phyloP scores from a whole-genome alignment of 2,113 vertebrate genomes.

The Taxidea taxus region DNA sequence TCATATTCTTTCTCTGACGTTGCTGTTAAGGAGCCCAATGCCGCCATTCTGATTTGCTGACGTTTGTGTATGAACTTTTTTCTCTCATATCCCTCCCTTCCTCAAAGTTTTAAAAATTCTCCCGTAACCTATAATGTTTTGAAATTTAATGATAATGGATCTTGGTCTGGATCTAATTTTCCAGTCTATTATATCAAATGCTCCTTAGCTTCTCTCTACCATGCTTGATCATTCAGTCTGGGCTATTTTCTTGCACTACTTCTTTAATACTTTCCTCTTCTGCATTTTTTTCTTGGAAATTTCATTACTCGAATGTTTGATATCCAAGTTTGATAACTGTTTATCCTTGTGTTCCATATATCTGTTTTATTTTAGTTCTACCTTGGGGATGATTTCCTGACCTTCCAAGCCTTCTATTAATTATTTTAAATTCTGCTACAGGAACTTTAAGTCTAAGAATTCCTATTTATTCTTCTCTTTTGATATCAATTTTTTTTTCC shows the following conservation, averaged over 20 bases:
- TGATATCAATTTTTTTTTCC: neutral
- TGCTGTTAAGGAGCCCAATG: neutral
- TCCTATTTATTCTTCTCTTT: neutral
- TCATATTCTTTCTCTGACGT: neutral
- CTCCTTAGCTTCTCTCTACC: neutral
- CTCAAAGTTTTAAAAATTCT: neutral
- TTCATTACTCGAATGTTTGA: neutral
- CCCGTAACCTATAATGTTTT: neutral
- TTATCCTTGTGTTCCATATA: neutral
- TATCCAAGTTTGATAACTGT: neutral
- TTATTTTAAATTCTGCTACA: constrained; percentile 20
- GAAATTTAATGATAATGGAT: neutral
- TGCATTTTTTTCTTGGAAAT: constrained; percentile 17
- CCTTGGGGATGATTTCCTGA: neutral
- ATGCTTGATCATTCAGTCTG: neutral
- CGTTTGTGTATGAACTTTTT: neutral
- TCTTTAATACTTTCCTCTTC: neutral
- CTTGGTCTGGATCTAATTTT: neutral
- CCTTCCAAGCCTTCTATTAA: neutral
- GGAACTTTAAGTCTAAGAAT: neutral
- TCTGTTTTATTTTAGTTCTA: neutral
- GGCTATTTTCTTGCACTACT: neutral
- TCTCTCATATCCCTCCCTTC: neutral
- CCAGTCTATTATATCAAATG: neutral
- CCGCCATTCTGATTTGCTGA: neutral